These are phyloP conservation scores for Brachymystax lenok DNA, from an alignment of 2,797 vertebrate species.

Conservation along the genomic window DNA sequence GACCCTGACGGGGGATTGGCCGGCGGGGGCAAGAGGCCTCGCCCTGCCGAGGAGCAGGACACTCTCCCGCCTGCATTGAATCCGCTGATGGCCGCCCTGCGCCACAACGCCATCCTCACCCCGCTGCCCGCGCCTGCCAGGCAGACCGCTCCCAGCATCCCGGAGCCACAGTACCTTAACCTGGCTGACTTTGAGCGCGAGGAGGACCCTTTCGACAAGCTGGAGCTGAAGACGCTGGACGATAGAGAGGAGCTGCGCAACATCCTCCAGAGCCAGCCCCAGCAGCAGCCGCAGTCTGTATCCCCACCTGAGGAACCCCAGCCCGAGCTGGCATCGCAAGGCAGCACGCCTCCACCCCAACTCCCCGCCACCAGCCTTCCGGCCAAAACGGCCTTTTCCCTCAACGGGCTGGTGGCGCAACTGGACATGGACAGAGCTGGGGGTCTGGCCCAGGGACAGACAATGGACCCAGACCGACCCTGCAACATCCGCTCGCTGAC, in stretches of 20 bases:
- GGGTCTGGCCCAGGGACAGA: constrained; percentile 39
- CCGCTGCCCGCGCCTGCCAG: constrained; percentile 86
- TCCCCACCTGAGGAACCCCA: constrained; percentile 62
- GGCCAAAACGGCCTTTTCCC: constrained; percentile 71
- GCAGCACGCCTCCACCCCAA: constrained; percentile 68
- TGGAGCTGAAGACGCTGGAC: constrained; percentile 96
- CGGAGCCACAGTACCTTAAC: constrained; percentile 86
- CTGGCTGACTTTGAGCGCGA: constrained; percentile 97
- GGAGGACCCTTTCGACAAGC: constrained; percentile 96
- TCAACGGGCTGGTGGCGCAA: constrained; percentile 90
- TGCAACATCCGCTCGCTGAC: constrained; percentile 98
- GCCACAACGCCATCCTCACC: constrained; percentile 91
- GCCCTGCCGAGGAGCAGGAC: constrained; percentile 69
- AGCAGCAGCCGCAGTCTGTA: constrained; percentile 50
- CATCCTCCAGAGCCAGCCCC: constrained; percentile 90
- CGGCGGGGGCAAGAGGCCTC: constrained; percentile 56
- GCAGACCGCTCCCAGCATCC: constrained; percentile 77
- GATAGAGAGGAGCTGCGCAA: constrained; percentile 93
- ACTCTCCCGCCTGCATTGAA: constrained; percentile 86
- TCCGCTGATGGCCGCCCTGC: constrained; percentile 88
- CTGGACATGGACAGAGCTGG: constrained; percentile 80
- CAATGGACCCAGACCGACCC: constrained; percentile 71
- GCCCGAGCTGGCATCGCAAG: constrained; percentile 74
- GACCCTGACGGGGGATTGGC: constrained; percentile 57
- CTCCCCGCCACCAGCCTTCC: constrained; percentile 58